A percentile compares a stretch with the other conserved stretches of the same genome.
Conservation (phyloP, 2,888 invertebrate genomes). For the Lasioglossum vierecki region DNA sequence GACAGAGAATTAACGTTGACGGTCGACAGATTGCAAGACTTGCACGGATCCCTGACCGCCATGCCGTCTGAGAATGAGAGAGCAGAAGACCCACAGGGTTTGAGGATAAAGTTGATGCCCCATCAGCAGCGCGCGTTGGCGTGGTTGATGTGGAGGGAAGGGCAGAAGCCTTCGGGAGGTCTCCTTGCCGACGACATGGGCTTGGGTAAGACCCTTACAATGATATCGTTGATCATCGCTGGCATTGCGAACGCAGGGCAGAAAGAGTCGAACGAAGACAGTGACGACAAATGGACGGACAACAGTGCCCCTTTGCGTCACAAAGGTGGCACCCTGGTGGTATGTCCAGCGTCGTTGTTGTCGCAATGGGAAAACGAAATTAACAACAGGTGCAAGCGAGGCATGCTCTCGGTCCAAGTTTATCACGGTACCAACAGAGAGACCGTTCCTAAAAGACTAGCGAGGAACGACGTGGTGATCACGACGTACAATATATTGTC, state of each 20-base stretch:
- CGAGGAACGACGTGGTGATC: constrained; percentile 91
- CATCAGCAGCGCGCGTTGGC: constrained; percentile 94
- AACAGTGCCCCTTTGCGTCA: constrained; percentile 63
- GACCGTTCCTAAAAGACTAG: constrained; percentile 84
- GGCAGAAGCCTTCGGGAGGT: constrained; percentile 93
- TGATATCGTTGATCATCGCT: constrained; percentile 89
- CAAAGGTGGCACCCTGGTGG: constrained; percentile 92
- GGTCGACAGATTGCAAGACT: constrained; percentile 88
- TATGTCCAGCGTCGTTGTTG: constrained; percentile 96
- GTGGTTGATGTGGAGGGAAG: constrained; percentile 96
- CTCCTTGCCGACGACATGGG: constrained; percentile 95
- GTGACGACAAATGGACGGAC: constrained; percentile 64
- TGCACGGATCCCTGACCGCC: constrained; percentile 89
- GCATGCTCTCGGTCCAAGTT: constrained; percentile 87
- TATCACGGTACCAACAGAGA: constrained; percentile 93
- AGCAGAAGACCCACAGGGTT: constrained; percentile 87
- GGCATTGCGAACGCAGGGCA: constrained; percentile 77
- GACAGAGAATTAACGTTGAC: constrained; percentile 89
- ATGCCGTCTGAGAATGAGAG: constrained; percentile 87
- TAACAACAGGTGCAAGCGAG: constrained; percentile 86
- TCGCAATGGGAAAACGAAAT: constrained; percentile 96
- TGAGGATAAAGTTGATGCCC: constrained; percentile 89
- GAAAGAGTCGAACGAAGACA: constrained; percentile 81
- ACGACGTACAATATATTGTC: constrained; percentile 94
- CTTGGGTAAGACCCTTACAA: constrained; percentile 92